phyloP scores from a whole-genome alignment of 2,888 invertebrate species.

The Thymelicus lineola region DNA sequence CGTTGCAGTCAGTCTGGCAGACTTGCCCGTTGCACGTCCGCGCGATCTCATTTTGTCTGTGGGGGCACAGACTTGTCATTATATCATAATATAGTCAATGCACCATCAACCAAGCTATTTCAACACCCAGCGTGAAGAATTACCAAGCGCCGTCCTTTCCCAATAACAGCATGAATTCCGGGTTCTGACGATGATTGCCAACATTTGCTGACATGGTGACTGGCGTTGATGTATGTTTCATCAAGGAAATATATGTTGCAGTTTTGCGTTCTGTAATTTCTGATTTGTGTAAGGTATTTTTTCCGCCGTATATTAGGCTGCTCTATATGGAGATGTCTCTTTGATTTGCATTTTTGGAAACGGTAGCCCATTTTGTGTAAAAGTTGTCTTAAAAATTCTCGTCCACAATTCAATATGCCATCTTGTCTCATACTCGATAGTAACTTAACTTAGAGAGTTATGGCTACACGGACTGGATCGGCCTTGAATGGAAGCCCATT shows the following conservation, averaged over 20 bases:
- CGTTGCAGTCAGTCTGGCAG: no score
- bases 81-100: constrained; percentile 5
- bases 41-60: no score
- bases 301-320: neutral
- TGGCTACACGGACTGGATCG: no score
- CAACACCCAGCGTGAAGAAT: constrained; percentile 32
- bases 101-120: constrained; percentile 35
- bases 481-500: no score
- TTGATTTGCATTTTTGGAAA: constrained; percentile 21
- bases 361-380: constrained; percentile 25
- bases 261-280: no score
- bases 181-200: constrained; percentile 38
- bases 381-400: constrained; percentile 22
- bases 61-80: no score
- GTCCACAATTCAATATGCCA: constrained; percentile 11
- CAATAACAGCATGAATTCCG: constrained; percentile 30
- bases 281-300: no score
- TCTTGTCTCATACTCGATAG: constrained; percentile 9
- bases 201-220: constrained; percentile 28
- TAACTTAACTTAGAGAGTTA: no score
- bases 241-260: no score
- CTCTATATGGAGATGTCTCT: constrained; percentile 4
- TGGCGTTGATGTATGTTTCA: neutral
- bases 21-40: no score
- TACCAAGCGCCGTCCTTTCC: constrained; percentile 24